Percentiles rank a stretch among this genome's conserved stretches.
phyloP scores from a whole-genome alignment of 2,888 invertebrate species.

The Pantelozetes paolii region DNA sequence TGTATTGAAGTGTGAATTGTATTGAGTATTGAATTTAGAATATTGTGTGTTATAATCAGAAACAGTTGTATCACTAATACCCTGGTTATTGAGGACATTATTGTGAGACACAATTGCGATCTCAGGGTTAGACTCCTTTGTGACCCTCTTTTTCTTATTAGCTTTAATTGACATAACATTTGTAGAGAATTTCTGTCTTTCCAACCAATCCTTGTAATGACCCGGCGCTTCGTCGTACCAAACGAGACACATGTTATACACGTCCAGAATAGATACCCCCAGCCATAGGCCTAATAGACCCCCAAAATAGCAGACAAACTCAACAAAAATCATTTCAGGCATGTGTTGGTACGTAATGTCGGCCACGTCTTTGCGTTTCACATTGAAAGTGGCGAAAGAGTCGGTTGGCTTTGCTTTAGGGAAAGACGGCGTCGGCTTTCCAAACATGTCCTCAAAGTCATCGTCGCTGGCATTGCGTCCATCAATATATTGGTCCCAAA shows the following conservation, averaged over 20 bases:
- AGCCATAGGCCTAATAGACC: slow-evolving; percentile 17
- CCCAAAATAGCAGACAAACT: slow-evolving; percentile 27
- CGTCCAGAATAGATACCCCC: slow-evolving; percentile 20
- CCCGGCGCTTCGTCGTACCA: slow-evolving; percentile 2
- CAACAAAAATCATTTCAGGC: slow-evolving; percentile 18
- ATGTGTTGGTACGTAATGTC: neutral
- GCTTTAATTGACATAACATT: neutral
- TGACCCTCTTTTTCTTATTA: no score
- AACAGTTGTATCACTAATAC: neutral
- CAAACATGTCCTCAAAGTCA: no score
- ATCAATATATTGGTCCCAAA: neutral
- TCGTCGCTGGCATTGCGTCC: neutral
- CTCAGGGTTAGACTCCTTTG: no score
- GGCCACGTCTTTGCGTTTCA: neutral
- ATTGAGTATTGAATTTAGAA: neutral
- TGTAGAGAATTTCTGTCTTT: neutral
- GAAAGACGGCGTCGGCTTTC: neutral
- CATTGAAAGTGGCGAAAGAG: neutral
- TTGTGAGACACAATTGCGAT: neutral
- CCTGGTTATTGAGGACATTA: neutral
- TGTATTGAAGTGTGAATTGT: no score
- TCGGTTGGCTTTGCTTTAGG: neutral
- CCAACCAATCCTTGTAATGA: neutral
- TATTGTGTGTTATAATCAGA: neutral
- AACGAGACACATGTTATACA: slow-evolving; percentile 10